Conservation (phyloP, 2,113 vertebrate species). For the Ictalurus punctatus region DNA sequence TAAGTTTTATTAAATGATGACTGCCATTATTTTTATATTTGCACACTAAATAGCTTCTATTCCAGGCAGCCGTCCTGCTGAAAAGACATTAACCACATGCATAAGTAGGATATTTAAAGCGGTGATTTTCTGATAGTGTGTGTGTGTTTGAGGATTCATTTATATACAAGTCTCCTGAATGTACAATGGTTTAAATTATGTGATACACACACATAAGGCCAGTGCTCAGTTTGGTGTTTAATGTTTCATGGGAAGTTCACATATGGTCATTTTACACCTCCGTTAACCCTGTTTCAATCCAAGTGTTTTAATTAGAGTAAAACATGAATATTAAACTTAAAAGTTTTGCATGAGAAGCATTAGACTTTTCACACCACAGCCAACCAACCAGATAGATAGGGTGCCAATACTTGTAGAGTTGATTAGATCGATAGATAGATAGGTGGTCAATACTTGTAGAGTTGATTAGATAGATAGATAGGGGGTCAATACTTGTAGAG, state of each 20-base stretch:
- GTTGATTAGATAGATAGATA: no score
- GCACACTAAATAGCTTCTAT: conserved; percentile 34
- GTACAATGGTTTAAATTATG: background rate
- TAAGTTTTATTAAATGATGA: conserved; percentile 51
- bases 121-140: background rate
- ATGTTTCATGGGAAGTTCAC: background rate
- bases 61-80: conserved; percentile 12
- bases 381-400: background rate
- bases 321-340: no score
- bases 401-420: no score
- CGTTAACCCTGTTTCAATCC: no score
- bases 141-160: background rate
- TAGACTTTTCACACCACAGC: no score
- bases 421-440: no score
- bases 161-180: background rate
- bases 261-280: no score
- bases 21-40: conserved; percentile 49
- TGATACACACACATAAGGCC: background rate
- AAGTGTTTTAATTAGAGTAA: no score
- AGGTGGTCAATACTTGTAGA: no score
- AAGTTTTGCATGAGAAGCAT: no score
- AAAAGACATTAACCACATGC: conserved; percentile 35
- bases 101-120: background rate
- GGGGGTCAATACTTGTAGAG: no score
- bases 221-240: background rate